Evolutionary conservation across 2,888 invertebrate species (phyloP).

Genomic region (Drosophila maculinotata): DNA sequence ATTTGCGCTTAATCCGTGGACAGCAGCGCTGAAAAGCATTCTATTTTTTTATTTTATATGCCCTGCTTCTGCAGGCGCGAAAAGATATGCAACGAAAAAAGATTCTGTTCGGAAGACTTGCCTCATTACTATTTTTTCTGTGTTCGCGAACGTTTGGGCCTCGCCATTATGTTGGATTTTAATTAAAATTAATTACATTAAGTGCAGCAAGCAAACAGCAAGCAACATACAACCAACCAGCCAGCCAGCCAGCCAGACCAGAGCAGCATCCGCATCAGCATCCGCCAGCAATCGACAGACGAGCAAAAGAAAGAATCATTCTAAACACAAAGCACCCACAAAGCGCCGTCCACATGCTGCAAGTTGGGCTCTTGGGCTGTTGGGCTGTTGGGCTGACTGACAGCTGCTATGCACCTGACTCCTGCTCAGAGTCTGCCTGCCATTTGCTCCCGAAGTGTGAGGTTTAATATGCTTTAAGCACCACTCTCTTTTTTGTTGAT

Average conservation of each 20-base stretch:
- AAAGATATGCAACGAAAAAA: constrained; percentile 60
- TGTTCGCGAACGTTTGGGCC: constrained; percentile 30
- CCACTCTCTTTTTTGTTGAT: constrained; percentile 2
- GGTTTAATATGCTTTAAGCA: constrained; percentile 56
- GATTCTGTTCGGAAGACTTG: constrained; percentile 60
- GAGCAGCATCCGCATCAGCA: too few species aligned
- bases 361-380: constrained; percentile 2
- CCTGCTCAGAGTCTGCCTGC: not conserved
- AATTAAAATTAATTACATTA: constrained; percentile 85
- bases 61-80: constrained; percentile 64
- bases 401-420: constrained; percentile 4
- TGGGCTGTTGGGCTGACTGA: not conserved
- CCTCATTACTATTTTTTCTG: constrained; percentile 72
- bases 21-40: constrained; percentile 62
- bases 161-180: constrained; percentile 82
- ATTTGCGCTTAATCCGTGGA: constrained; percentile 75
- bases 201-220: constrained; percentile 80
- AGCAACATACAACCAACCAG: constrained; percentile 26
- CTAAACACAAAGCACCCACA: constrained; percentile 45
- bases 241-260: constrained; percentile 48
- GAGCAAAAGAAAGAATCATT: constrained; percentile 35
- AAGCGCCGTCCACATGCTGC: constrained; percentile 16
- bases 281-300: constrained; percentile 58
- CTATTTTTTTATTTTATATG: constrained; percentile 38
- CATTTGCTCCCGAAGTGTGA: constrained; percentile 5